Percentiles rank a stretch among this genome's conserved stretches.
Evolutionary conservation across 2,113 vertebrate species (phyloP).

Genomic region (Pelobates fuscus): DNA sequence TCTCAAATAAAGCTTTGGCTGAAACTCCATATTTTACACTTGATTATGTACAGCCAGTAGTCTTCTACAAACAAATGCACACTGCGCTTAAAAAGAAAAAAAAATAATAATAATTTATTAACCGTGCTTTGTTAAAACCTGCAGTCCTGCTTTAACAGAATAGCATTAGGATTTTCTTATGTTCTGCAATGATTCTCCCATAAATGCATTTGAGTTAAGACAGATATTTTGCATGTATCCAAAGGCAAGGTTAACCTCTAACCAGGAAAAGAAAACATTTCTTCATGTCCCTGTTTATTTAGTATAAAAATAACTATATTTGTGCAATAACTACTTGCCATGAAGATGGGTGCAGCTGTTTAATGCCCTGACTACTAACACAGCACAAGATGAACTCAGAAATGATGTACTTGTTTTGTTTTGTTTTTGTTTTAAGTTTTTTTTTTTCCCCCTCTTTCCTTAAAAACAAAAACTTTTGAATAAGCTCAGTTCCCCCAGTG

Average conservation of each 20-base stretch:
- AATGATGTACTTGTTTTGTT: constrained; percentile 64
- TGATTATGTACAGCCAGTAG: no score
- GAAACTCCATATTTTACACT: no score
- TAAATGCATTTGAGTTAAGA: constrained; percentile 13
- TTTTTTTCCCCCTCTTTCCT: constrained; percentile 56
- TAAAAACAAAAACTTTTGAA: constrained; percentile 66
- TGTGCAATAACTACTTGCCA: constrained; percentile 83
- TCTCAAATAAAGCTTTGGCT: no score
- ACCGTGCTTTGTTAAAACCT: background rate
- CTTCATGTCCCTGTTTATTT: constrained; percentile 53
- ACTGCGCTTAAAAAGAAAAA: background rate
- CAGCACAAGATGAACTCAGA: constrained; percentile 73
- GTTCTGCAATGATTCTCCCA: constrained; percentile 10
- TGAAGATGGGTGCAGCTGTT: constrained; percentile 69
- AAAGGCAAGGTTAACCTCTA: constrained; percentile 30
- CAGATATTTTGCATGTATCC: constrained; percentile 14
- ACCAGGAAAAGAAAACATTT: constrained; percentile 29
- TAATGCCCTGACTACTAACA: constrained; percentile 78
- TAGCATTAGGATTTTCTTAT: background rate
- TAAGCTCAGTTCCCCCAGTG: constrained; percentile 68
- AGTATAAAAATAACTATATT: constrained; percentile 71
- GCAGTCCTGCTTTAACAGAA: background rate
- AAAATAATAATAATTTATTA: no score
- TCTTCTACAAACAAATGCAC: background rate
- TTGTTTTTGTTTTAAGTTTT: constrained; percentile 9